A percentile compares a stretch with the other conserved stretches of the same genome.
Conservation (phyloP, 2,797 vertebrate species). For the Gouania willdenowi region DNA sequence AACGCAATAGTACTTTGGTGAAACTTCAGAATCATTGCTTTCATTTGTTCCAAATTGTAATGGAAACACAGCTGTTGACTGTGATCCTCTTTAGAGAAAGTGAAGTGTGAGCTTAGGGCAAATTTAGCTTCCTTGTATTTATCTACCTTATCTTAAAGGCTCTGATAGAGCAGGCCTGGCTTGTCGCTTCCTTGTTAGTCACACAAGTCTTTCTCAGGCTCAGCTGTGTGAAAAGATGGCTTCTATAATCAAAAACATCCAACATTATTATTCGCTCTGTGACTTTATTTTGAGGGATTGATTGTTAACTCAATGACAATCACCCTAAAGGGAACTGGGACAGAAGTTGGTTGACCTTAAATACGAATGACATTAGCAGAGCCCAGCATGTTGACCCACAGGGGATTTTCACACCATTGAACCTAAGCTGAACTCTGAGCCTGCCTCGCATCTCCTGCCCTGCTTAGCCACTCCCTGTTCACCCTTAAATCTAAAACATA, state of each 20-base stretch:
- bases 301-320: no score
- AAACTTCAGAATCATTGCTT: no score
- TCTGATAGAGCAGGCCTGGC: conserved; percentile 30
- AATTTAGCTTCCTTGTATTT: conserved; percentile 20
- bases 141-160: conserved; percentile 19
- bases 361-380: conserved; percentile 64
- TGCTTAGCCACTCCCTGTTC: conserved; percentile 21
- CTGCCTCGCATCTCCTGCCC: conserved; percentile 24
- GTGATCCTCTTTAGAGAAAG: no score
- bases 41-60: no score
- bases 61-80: no score
- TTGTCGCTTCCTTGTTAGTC: no score
- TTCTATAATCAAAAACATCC: conserved; percentile 2
- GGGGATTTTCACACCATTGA: conserved; percentile 67
- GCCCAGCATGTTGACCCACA: conserved; percentile 62
- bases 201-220: conserved; percentile 28
- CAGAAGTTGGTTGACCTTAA: conserved; percentile 59
- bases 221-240: conserved; percentile 46
- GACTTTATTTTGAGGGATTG: no score
- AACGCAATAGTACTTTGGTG: no score
- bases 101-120: no score
- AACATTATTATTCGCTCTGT: no score
- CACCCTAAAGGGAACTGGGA: conserved; percentile 14
- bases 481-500: conserved; percentile 7
- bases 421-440: conserved; percentile 42